Conservation (phyloP, 2,797 vertebrate species). For the Pogonophryne albipinna region DNA sequence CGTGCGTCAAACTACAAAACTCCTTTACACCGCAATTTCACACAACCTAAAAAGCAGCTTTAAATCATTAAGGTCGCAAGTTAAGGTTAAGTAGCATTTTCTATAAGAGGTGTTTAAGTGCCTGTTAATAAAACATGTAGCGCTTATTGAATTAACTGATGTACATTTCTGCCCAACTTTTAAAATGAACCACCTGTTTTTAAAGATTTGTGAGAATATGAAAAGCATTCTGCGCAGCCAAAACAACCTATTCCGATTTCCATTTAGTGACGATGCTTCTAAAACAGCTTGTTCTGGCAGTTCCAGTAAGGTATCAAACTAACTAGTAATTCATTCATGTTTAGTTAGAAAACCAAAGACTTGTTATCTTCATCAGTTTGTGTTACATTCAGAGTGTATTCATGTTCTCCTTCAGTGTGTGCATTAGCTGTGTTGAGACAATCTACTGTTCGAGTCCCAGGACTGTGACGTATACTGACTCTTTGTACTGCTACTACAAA, state of each 20-base stretch:
- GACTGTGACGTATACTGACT: neutral
- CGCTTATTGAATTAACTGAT: neutral
- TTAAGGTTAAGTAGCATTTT: conserved; percentile 1
- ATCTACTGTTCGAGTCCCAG: neutral
- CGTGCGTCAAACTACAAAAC: neutral
- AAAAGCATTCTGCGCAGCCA: neutral
- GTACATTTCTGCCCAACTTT: neutral
- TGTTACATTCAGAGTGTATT: neutral
- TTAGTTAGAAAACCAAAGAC: conserved; percentile 28
- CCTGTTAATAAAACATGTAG: conserved; percentile 35
- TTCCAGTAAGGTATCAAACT: neutral
- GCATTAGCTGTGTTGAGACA: neutral
- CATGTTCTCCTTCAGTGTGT: neutral
- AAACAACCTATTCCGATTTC: neutral
- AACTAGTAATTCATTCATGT: neutral
- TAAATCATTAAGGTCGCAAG: neutral
- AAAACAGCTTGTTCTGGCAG: neutral
- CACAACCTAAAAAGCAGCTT: neutral
- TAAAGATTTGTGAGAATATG: neutral
- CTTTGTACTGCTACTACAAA: neutral
- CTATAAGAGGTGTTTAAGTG: conserved; percentile 23
- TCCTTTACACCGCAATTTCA: neutral
- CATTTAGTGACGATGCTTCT: neutral
- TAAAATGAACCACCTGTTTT: neutral
- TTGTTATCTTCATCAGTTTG: neutral